Base-by-base conservation (phyloP, 2,888 invertebrate genomes). In the Calliopum simillimum region DNA sequence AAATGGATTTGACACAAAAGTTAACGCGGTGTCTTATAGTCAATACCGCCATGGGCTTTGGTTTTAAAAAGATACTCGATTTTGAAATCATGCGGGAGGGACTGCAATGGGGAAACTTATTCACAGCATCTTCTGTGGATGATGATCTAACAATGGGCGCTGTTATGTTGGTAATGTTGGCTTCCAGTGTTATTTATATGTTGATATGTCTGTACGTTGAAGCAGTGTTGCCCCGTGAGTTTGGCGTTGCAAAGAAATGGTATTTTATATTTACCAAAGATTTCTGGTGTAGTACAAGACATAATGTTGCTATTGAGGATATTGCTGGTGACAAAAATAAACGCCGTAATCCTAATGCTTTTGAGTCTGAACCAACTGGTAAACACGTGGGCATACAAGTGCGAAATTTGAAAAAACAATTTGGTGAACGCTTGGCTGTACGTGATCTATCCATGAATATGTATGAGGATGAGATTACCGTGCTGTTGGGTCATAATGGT, bases 391-490 rank as follows among this genome's bases (percentile, higher is more conserved):
- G 89, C 19, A 85, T 89, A 1, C 84, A 87, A 84, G 78, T 89
- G 89, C 59, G 86, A 88, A 85, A 88, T 89, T 79, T 93, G 49
- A 88, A 88, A 1, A 93, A 93, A 86, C 83, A 87, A 0, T 92
- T 87, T 77, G 87, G 86, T 0, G 83, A 82, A 3, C 88, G 82
- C 79, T 81, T 86, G 6, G 92, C 91, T 0, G 92, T 93, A 0
- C 88, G 90, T 72, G 89, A 91, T 73, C 85, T 95, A 64, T 89
- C 88, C 19, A 77, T 95, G 71, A 93, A 93, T 78, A 92, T 96
- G 89, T 96, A 93, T 81, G 91, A 93, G 79, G 91, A 92, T 69
- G 95, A 97, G 86, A 95, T 96, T 73, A 95, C 95, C 0, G 94
- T 94, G 3, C 81, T 93, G 19, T 85, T 94, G 33, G 93, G 93